Percentiles rank a stretch among this genome's conserved stretches.
These are phyloP conservation scores for Galeopterus variegatus DNA, from an alignment of 2,113 vertebrate species.

Conservation along the genomic window DNA sequence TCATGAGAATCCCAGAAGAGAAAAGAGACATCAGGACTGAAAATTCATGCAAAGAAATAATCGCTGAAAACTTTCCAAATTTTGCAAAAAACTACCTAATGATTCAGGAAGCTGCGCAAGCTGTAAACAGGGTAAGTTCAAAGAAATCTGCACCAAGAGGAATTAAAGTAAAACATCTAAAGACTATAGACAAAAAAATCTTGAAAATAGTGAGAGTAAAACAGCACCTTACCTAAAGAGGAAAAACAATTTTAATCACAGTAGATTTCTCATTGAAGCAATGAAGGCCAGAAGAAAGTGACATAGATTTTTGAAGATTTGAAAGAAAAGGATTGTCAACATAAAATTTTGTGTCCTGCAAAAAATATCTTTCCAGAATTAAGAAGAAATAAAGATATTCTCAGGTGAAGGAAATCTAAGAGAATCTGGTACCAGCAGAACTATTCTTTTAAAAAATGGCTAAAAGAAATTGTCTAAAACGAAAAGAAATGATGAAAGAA, in stretches of 20 bases:
- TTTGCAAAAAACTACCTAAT: neutral
- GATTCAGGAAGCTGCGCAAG: neutral
- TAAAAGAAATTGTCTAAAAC: neutral
- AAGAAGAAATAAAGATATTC: neutral
- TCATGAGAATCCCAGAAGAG: neutral
- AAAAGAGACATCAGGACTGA: neutral
- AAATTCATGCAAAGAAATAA: neutral
- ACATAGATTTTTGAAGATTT: neutral
- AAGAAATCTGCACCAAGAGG: neutral
- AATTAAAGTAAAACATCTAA: neutral
- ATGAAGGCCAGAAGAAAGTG: neutral
- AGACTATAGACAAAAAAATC: neutral
- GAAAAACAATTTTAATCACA: neutral
- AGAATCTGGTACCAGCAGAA: neutral
- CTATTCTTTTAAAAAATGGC: too few relatives aligned
- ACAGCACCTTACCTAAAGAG: neutral
- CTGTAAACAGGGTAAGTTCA: neutral
- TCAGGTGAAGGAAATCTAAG: neutral
- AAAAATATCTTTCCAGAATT: neutral
- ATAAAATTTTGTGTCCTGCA: neutral
- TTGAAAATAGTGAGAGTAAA: neutral
- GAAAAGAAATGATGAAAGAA: neutral
- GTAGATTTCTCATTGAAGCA: neutral
- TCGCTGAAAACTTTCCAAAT: neutral
- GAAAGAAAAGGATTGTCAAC: neutral